Evolutionary conservation across 92 coral and sea anemone species (phyloP).

Genomic region (Porites cylindrica): DNA sequence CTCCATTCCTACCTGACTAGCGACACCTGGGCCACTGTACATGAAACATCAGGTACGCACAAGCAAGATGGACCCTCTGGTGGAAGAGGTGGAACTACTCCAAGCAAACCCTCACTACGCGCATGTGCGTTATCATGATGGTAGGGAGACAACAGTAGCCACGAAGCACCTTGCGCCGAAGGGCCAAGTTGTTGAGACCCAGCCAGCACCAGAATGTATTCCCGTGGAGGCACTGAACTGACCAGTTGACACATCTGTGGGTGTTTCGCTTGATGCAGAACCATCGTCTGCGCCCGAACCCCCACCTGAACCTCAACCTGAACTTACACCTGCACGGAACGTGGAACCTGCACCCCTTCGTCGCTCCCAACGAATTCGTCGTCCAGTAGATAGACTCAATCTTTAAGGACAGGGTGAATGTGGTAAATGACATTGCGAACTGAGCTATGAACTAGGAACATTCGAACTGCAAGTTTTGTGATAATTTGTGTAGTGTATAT

Average conservation of each 20-base stretch:
- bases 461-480: too few relatives aligned
- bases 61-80: too few relatives aligned
- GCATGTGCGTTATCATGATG: too few relatives aligned
- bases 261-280: neutral
- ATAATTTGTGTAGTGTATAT: too few relatives aligned
- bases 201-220: neutral
- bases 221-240: conserved; percentile 8
- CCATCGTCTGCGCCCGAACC: neutral
- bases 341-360: conserved; percentile 33
- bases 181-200: conserved; percentile 20
- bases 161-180: conserved; percentile 32
- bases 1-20: too few relatives aligned
- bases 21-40: too few relatives aligned
- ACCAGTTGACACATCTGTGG: conserved; percentile 15
- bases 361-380: conserved; percentile 43
- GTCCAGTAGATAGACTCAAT: conserved; percentile 44
- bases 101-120: too few relatives aligned
- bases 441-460: too few relatives aligned
- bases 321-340: neutral
- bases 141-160: too few relatives aligned
- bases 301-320: neutral
- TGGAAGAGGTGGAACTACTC: too few relatives aligned
- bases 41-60: too few relatives aligned
- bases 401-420: conserved; percentile 46
- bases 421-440: too few relatives aligned